Evolutionary conservation across 2,797 vertebrate genomes (phyloP).

Genomic region (Linurgus olivaceus): DNA sequence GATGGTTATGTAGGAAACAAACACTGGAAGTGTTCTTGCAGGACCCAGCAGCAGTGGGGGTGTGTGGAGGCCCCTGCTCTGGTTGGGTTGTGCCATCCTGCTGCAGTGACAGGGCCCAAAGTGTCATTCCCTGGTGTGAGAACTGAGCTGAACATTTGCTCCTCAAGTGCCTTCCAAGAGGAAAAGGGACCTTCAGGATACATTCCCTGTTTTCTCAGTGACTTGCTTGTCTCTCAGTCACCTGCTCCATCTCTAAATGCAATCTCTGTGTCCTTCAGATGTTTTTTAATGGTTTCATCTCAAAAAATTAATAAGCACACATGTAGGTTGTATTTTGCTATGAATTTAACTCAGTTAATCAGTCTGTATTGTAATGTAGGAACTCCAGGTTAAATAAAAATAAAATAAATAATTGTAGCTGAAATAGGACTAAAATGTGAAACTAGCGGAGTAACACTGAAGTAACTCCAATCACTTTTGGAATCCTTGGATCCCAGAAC

Average conservation of each 20-base stretch:
- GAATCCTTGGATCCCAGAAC: not conserved
- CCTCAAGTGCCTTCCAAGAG: not conserved
- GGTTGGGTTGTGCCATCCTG: not conserved
- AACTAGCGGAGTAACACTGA: not conserved
- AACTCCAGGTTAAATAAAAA: not conserved
- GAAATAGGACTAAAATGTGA: not conserved
- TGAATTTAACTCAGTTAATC: not conserved
- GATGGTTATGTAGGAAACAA: fast-evolving
- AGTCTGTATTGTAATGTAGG: not conserved
- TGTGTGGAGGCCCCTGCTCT: not conserved
- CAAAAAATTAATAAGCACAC: not conserved
- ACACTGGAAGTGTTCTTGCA: fast-evolving
- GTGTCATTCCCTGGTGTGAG: not conserved
- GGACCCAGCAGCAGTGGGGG: not conserved
- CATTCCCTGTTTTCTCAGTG: not conserved
- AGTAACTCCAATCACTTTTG: fast-evolving
- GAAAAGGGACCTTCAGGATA: not conserved
- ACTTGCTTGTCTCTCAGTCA: not conserved
- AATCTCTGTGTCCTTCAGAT: not conserved
- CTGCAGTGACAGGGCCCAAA: not conserved
- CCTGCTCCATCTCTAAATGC: fast-evolving
- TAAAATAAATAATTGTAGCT: not conserved
- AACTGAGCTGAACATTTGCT: fast-evolving
- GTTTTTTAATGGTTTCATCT: not conserved
- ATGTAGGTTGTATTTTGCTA: fast-evolving